A percentile compares a stretch with the other conserved stretches of the same genome.
These are phyloP conservation scores for Machaerirhynchus nigripectus DNA, from an alignment of 2,113 vertebrate species.

Conservation along the genomic window DNA sequence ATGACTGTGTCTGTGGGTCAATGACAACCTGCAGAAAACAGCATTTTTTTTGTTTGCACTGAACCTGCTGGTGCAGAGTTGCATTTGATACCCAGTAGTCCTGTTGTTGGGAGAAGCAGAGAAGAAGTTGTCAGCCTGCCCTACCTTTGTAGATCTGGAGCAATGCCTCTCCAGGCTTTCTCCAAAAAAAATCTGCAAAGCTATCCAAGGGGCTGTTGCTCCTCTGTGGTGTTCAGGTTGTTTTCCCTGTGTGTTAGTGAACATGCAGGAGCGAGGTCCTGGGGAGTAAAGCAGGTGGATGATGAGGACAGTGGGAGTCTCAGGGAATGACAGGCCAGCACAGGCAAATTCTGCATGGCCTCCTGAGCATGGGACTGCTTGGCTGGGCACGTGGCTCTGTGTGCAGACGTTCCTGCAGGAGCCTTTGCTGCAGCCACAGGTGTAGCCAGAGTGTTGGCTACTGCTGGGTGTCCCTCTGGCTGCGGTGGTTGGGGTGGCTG, in stretches of 20 bases:
- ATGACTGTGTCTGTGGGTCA: neutral
- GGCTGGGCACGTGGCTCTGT: fast-evolving
- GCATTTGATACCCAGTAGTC: neutral
- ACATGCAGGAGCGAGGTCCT: neutral
- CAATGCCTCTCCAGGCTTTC: neutral
- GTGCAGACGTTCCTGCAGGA: neutral
- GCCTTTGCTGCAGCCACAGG: neutral
- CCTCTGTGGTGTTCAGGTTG: neutral
- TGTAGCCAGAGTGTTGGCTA: neutral
- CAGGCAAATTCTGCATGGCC: fast-evolving
- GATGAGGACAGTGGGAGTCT: neutral
- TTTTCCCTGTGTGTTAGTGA: neutral
- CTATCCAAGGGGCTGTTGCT: neutral
- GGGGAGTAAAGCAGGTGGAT: neutral
- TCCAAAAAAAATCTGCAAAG: neutral
- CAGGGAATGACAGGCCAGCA: neutral
- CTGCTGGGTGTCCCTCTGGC: neutral
- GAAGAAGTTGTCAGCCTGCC: neutral
- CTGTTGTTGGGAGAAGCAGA: neutral
- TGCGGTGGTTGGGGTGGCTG: fast-evolving
- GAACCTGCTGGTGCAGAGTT: neutral
- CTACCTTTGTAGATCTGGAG: neutral
- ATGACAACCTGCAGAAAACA: neutral
- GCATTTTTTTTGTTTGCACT: neutral
- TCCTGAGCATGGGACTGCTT: neutral